phyloP scores from a whole-genome alignment of 2,888 invertebrate species.

The Eupithecia inturbata region DNA sequence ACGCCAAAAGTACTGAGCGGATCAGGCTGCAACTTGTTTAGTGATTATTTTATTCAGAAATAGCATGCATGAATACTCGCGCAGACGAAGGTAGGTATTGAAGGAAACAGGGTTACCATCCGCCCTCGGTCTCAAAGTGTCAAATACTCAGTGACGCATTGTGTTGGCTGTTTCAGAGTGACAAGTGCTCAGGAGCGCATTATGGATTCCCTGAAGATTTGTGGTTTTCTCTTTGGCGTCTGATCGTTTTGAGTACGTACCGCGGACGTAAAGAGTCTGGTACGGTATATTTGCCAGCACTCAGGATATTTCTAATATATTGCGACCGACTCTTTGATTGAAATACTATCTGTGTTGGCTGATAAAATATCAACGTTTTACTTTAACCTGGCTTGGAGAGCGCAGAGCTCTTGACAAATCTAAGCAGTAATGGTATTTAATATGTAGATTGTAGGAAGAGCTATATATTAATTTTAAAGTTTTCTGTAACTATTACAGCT shows the following conservation, averaged over 20 bases:
- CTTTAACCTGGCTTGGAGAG: background rate
- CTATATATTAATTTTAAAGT: background rate
- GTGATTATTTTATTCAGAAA: background rate
- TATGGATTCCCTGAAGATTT: slow-evolving; percentile 63
- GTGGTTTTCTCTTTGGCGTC: slow-evolving; percentile 32
- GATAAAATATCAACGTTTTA: background rate
- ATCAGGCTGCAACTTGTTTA: background rate
- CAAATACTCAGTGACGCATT: slow-evolving; percentile 19
- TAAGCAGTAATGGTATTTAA: background rate
- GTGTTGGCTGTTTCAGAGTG: slow-evolving; percentile 38
- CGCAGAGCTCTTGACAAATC: background rate
- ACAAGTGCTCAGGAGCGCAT: slow-evolving; percentile 53
- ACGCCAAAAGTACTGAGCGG: background rate
- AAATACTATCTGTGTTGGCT: background rate
- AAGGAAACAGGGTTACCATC: background rate
- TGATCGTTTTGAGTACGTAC: slow-evolving; percentile 40
- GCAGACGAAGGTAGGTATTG: background rate
- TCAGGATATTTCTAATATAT: background rate
- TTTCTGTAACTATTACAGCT: background rate
- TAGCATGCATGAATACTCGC: background rate
- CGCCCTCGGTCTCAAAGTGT: slow-evolving; percentile 14
- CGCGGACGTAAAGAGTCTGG: background rate
- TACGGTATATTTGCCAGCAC: background rate
- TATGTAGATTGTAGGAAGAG: background rate
- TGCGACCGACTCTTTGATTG: background rate